Base-by-base conservation (phyloP, 2,888 invertebrate species). In the Caenorhabditis angaria region DNA sequence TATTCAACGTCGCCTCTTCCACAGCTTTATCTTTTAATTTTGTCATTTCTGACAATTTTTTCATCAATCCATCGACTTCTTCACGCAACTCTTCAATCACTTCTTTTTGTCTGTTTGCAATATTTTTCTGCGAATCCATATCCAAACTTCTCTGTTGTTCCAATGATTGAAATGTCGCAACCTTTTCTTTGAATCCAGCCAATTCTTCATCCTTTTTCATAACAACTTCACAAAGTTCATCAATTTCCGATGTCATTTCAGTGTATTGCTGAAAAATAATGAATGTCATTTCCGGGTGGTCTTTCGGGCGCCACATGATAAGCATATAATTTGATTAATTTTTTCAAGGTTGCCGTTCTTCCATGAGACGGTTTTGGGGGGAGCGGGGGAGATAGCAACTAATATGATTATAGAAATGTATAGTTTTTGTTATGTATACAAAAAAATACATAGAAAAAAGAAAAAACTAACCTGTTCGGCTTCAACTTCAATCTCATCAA, bases 211-310 rank as follows among this genome's bases (percentile, higher is more conserved):
- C 74, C 53, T 77, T 77, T 28, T 65, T 61, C 28, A 72, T 62
- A 25, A 79, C 73, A 14, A 75, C 47, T 25, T 68, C 69, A 55
- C 71, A 75, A 27, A 79, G 66, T 55, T 77, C 77, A 50, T 79
- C 79, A 55, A 79, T 79, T 57, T 79, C 76, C 4, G 65, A 60
- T n/a, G 75, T 70, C 54, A 79, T 57, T 50, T 77, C 76, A 25
- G 75, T 77, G 70, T 79, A 79, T 77, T 79, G 79, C 79, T 79
- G 72, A 51, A 79, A 77, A 5, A 48, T 57, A 20, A 56, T 18
- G 18, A 28, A 51, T 24, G 50, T 50, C 24, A 50, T 20, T 50
- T 50, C 24, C 50, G 50, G 22, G 22, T 50, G n/a, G n/a, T n/a
- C n/a, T n/a, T n/a, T n/a, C n/a, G n/a, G n/a, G n/a, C n/a, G n/a